Conservation (phyloP, 2,888 invertebrate genomes). For the Synergus umbraculus region DNA sequence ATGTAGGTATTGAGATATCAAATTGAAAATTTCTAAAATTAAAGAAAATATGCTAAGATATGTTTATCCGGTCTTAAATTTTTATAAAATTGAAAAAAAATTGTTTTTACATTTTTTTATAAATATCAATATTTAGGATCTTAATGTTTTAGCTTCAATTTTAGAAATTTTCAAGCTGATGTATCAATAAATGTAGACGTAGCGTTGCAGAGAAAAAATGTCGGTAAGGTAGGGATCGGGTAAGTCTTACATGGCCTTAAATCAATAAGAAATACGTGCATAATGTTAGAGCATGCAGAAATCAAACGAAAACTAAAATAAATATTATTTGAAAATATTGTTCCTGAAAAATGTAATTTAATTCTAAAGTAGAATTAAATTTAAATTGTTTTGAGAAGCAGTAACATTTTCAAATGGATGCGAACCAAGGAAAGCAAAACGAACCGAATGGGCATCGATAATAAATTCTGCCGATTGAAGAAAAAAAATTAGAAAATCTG, state of each 20-base stretch:
- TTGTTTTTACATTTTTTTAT: too few species aligned
- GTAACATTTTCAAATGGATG: constrained; percentile 6
- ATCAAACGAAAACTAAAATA: not conserved
- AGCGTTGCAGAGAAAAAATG: too few species aligned
- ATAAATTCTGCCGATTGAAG: not conserved
- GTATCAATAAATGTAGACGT: too few species aligned
- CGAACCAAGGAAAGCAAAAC: constrained; percentile 37
- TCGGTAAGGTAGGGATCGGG: too few species aligned
- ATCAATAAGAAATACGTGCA: not conserved
- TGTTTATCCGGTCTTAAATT: too few species aligned
- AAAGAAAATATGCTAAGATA: too few species aligned
- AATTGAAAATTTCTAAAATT: too few species aligned
- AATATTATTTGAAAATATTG: not conserved
- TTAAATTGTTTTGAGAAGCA: not conserved
- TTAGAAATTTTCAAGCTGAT: too few species aligned
- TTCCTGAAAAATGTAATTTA: not conserved
- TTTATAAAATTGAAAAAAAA: too few species aligned
- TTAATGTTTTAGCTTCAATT: too few species aligned
- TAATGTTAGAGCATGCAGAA: not conserved
- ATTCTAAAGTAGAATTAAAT: not conserved
- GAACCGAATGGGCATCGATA: constrained; percentile 17
- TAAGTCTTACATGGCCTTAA: not conserved
- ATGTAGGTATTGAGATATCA: too few species aligned
- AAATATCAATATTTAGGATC: too few species aligned
- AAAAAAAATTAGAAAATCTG: not conserved